Evolutionary conservation across 1,140 invertebrate species (phyloP), one percentile per base, ranked within the genome.

Genomic region (Lasioglossum baleicum): DNA sequence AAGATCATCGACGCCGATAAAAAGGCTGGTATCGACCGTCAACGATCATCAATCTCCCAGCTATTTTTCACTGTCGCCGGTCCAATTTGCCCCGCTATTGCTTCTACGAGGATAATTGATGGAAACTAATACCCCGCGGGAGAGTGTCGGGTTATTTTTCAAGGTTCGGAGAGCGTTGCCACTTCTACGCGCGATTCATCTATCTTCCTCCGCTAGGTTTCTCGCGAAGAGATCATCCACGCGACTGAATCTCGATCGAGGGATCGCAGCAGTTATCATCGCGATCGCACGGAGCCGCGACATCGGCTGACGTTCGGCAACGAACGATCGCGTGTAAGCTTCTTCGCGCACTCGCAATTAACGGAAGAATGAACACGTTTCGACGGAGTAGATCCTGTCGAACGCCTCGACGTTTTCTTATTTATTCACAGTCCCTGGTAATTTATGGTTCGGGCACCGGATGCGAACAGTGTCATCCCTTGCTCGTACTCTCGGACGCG

Each of bases 61-160:
- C 61, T 0, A 64, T 64, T 64, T 64, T 64, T 66, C 64, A 42
- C 40, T 66, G 64, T 42, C 64, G 20, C 10, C 35, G 40, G 20
- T 22, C 64, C 64, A 66, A 66, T 66, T 66, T 66, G 64, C 64
- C 64, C 35, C n/a, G n/a, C 44, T 67, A 67, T 67, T 67, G 20
- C 65, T 15, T 11, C 42, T 10, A 7, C n/a, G n/a, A 15, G 17
- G 64, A 44, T 66, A 67, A 67, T 67, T n/a, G 42, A 67, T 67
- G 65, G 42, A 66, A 66, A 66, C n/a, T 17, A 13, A 66, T 8
- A 40, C 20, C 10, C 17, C n/a, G 40, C 2, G 5, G 40, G 63
- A 42, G 17, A 42, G 17, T 42, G 31, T 15, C 10, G 15, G 31
- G 2, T 63, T 35, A 63, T 10, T 7, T 7, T 15, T 11, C 26